Evolutionary conservation across 1,140 invertebrate genomes (phyloP).

Genomic region (Rhopalosiphum padi): DNA sequence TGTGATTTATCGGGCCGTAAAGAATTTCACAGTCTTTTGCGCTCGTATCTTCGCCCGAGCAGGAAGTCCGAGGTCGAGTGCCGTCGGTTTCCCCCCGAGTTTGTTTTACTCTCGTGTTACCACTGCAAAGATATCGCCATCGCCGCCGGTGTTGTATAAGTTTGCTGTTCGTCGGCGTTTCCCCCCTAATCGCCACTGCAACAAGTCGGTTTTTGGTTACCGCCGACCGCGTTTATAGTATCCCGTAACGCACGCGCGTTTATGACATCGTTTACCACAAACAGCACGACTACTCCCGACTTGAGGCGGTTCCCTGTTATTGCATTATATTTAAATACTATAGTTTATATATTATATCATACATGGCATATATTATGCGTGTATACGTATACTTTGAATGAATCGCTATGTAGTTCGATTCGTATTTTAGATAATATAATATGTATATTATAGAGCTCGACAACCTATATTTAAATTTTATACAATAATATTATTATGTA

Average conservation of each 20-base stretch:
- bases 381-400: not conserved
- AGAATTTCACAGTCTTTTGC: slow-evolving; percentile 54
- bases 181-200: not conserved
- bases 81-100: not conserved
- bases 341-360: not conserved
- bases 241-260: not conserved
- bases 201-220: slow-evolving; percentile 36
- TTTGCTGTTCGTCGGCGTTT: not conserved
- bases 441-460: not conserved
- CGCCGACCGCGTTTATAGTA: not conserved
- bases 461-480: not conserved
- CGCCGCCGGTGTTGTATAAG: not conserved
- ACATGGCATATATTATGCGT: not conserved
- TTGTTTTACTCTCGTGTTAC: slow-evolving; percentile 39
- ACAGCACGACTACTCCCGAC: not conserved
- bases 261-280: slow-evolving; percentile 2
- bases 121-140: not conserved
- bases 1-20: slow-evolving; percentile 56
- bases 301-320: not conserved
- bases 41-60: slow-evolving; percentile 1
- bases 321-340: not conserved
- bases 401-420: not conserved
- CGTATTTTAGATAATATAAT: not conserved
- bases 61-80: slow-evolving; percentile 29
- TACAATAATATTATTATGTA: not conserved